phyloP scores from a whole-genome alignment of 2,888 invertebrate species.

The Biston stratarius region DNA sequence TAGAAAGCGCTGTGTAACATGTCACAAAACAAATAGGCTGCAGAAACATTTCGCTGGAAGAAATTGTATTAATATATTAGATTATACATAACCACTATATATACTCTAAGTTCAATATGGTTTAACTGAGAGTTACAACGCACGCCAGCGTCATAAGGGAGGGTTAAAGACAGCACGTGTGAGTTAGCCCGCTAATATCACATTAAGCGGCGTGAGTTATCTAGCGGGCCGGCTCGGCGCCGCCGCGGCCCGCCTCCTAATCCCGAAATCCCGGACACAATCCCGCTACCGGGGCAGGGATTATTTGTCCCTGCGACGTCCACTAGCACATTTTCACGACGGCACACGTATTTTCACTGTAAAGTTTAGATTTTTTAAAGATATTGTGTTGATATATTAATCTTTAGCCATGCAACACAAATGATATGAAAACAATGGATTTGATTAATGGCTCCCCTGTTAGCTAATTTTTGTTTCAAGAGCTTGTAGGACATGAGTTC shows the following conservation, averaged over 20 bases:
- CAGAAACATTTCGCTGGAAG: too few species aligned
- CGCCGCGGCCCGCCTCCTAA: constrained; percentile 50
- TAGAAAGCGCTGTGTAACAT: too few species aligned
- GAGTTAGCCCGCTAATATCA: constrained; percentile 70
- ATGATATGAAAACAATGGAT: too few species aligned
- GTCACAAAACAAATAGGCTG: too few species aligned
- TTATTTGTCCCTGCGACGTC: constrained; percentile 63
- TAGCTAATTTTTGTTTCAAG: too few species aligned
- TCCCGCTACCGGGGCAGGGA: constrained; percentile 66
- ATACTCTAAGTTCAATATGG: neutral
- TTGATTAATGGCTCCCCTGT: too few species aligned
- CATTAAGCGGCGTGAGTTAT: constrained; percentile 67
- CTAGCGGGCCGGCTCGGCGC: constrained; percentile 55
- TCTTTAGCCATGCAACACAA: too few species aligned
- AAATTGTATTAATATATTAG: too few species aligned
- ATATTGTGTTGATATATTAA: neutral
- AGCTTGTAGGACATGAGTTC: too few species aligned
- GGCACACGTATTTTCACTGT: constrained; percentile 31
- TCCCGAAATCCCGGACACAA: constrained; percentile 63
- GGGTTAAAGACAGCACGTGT: constrained; percentile 30
- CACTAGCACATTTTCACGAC: constrained; percentile 52
- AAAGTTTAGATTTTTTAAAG: constrained; percentile 12
- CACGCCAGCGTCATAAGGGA: constrained; percentile 23
- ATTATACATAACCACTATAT: too few species aligned
- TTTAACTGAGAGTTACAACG: neutral